Conservation (phyloP, 2,113 vertebrate genomes). For the Catharus fuscescens region DNA sequence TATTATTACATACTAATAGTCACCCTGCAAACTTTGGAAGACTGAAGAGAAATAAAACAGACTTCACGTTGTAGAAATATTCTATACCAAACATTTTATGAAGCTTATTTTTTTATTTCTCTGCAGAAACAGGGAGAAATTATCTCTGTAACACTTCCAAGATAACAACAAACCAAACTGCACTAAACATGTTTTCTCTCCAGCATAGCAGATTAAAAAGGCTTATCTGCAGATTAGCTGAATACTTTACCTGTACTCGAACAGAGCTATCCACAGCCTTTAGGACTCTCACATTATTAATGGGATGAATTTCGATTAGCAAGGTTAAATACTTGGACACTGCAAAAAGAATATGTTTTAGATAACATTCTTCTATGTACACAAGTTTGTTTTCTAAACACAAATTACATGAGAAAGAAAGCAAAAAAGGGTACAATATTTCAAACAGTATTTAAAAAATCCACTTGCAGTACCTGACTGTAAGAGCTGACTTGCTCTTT, state of each 20-base stretch:
- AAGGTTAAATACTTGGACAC: conserved; percentile 89
- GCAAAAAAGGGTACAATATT: neutral
- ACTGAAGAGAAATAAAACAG: neutral
- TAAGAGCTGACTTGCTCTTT: conserved; percentile 66
- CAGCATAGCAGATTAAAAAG: neutral
- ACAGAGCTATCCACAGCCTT: conserved; percentile 92
- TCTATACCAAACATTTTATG: neutral
- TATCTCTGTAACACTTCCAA: neutral
- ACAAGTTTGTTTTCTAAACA: neutral
- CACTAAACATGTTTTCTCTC: neutral
- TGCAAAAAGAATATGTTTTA: conserved; percentile 60
- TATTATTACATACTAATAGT: neutral
- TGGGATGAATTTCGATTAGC: conserved; percentile 90
- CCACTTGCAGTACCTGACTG: conserved; percentile 83
- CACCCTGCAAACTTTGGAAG: neutral
- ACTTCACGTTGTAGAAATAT: neutral
- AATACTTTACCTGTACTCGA: conserved; percentile 86
- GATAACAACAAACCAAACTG: too few species aligned
- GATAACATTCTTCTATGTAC: neutral
- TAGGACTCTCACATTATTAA: conserved; percentile 93
- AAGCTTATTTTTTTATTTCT: neutral
- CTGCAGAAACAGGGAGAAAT: neutral
- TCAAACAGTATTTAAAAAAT: neutral
- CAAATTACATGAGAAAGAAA: neutral
- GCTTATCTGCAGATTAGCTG: neutral